phyloP scores from a whole-genome alignment of 2,797 vertebrate species.

The Mallotus villosus region DNA sequence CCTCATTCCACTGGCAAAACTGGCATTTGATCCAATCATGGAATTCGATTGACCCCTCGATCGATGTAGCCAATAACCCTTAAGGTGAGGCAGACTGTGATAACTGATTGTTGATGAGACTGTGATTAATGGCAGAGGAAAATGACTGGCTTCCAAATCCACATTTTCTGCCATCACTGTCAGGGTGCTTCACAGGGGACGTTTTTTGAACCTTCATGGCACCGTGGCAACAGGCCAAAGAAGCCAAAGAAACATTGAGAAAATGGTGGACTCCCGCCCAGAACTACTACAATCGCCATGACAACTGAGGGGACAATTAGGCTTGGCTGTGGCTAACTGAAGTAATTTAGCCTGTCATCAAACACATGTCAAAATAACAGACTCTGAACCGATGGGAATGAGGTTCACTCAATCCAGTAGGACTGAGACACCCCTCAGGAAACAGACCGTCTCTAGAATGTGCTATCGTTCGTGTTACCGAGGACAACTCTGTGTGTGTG shows the following conservation, averaged over 20 bases:
- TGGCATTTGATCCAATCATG: background rate
- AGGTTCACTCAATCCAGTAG: background rate
- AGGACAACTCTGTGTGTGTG: background rate
- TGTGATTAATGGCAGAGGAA: background rate
- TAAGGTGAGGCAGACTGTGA: background rate
- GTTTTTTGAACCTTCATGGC: too few species aligned
- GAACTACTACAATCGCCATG: background rate
- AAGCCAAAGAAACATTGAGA: background rate
- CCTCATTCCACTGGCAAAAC: background rate
- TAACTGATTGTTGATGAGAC: background rate
- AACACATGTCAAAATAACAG: slow-evolving; percentile 6
- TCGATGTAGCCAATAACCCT: background rate
- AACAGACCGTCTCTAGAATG: background rate
- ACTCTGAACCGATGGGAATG: background rate
- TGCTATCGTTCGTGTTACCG: background rate
- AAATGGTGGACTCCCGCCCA: background rate
- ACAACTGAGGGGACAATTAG: slow-evolving; percentile 10
- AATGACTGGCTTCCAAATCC: background rate
- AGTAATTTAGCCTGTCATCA: slow-evolving; percentile 21
- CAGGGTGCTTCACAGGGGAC: too few species aligned
- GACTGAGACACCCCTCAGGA: background rate
- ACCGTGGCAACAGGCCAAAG: background rate
- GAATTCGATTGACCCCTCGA: background rate
- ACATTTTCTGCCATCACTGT: background rate
- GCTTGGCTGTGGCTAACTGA: slow-evolving; percentile 26